Evolutionary conservation across 1,140 invertebrate species (phyloP), one percentile per base, ranked within the genome.

Genomic region (Bactericera cockerelli): DNA sequence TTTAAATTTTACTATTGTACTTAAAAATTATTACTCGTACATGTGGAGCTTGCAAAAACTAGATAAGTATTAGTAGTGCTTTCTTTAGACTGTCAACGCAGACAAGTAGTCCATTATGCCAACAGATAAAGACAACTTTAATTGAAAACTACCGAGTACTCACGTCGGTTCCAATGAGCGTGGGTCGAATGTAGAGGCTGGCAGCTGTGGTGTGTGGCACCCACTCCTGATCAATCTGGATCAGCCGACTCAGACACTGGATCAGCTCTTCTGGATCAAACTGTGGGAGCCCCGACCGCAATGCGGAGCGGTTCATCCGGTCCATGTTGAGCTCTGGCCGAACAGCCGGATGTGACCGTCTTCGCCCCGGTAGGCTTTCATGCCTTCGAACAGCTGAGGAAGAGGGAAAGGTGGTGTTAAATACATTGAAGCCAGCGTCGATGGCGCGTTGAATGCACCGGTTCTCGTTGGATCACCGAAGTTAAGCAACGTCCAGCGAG

Each of bases 161-260:
- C 77, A 96, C 93, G 76, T 99, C 95, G 60, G 89, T 95, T 59
- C 89, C 95, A 70, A 99, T 98, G 31, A 97, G 74, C 1, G 96
- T 97, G 38, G 97, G 97, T 66, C 97, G 77, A 60, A 99, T 85
- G 69, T 99, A 99, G 3, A 99, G 77, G 67, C 93, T 94, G 67
- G 87, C 86, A 4, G 83, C 76, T 67, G 86, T 81, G 3, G 84
- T 83, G 70, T 93, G 84, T 2, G 97, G 97, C 4, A 99, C 91
- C 96, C 95, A 99, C 72, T 97, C 92, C 67, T 89, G 84, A 69
- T 99, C 97, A 61, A 98, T 86, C 67, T 81, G 79, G 55, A 99
- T 76, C 39, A 99, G 76, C 65, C 91, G 81, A 65, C 82, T 81
- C 13, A 99, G 76, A 66, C 93, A 93, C 70, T 87, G 81, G 14